A percentile compares a stretch with the other conserved stretches of the same genome.
These are phyloP conservation scores for Cariama cristata DNA, from an alignment of 2,113 vertebrate genomes.

Conservation along the genomic window DNA sequence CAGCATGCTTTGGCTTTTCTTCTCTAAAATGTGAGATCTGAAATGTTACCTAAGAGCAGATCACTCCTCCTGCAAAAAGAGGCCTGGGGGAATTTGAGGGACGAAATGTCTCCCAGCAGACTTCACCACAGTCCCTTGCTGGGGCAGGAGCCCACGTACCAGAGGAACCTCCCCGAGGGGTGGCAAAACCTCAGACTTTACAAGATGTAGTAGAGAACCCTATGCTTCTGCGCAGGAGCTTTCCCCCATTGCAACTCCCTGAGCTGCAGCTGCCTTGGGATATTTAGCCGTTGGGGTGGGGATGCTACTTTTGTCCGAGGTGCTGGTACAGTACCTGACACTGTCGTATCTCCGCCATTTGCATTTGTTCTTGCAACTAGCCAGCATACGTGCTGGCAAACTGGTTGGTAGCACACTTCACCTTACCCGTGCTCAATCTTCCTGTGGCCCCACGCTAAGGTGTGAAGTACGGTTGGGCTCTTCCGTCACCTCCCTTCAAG, in stretches of 20 bases:
- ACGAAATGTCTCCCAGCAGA: not conserved
- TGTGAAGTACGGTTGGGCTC: not conserved
- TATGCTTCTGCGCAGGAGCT: not conserved
- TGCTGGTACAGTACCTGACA: not conserved
- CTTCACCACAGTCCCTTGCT: not conserved
- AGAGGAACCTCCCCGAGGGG: not conserved
- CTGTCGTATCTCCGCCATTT: rapidly evolving
- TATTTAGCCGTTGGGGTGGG: not conserved
- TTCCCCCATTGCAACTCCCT: not conserved
- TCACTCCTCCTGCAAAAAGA: not conserved
- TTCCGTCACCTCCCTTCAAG: not conserved
- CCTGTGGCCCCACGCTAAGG: not conserved
- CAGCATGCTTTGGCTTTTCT: not conserved
- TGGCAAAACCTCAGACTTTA: not conserved
- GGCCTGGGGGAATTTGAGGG: not conserved
- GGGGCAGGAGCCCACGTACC: not conserved
- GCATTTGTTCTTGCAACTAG: not conserved
- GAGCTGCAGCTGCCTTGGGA: not conserved
- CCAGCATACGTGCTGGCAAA: not conserved
- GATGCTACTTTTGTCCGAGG: not conserved
- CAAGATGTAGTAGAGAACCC: not conserved
- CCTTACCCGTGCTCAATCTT: rapidly evolving
- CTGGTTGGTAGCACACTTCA: not conserved
- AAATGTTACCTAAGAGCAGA: not conserved
- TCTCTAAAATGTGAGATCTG: not conserved